Evolutionary conservation across 2,113 vertebrate genomes (phyloP), one percentile per base, ranked within the genome.

Genomic region (Bombycilla garrulus): DNA sequence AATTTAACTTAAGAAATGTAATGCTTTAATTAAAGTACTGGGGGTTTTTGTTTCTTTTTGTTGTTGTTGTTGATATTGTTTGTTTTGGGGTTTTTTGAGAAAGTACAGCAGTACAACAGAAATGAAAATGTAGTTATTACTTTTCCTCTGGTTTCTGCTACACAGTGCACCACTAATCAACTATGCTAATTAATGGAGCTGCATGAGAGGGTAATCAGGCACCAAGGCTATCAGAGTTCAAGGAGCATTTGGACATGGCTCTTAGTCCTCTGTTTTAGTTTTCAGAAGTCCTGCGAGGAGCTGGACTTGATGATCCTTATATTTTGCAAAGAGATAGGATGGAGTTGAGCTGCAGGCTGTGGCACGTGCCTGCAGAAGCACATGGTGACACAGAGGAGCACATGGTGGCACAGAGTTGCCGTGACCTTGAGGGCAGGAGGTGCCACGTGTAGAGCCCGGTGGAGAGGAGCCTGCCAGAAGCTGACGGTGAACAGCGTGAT

Each of bases 381-480:
- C 70, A 56, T 33, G 38, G 70, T 3, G 4, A 50, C 28, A 40
- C 33, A 35, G 26, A 48, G 33, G 33, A 48, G 33, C 24, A 36
- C 42, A 8, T 4, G n/a, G 72, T 4, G 8, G 44, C 44, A 48
- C 25, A 44, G 38, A 44, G 36, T 29, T n/a, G 47, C 42, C 36
- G 48, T 29, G 60, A 29, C 77, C 77, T 79, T 65, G 48, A n/a
- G n/a, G n/a, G 60, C 25, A 79, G 31, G 47, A 65, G 38, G 25
- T 29, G 20, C 11, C 48, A 65, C 5, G 0, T 2, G 0, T 7
- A 24, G 20, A 65, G 38, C 38, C 38, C 20, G 5, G 6, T 0
- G 5, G 25, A 54, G 20, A 35, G 38, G 38, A 54, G 33, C 31
- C 31, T 42, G 47, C 31, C 12, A 35, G 54, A 15, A 21, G 57